Percentiles rank a stretch among this genome's conserved stretches.
phyloP scores from a whole-genome alignment of 2,888 invertebrate species.

The Ptychoptera contaminata region DNA sequence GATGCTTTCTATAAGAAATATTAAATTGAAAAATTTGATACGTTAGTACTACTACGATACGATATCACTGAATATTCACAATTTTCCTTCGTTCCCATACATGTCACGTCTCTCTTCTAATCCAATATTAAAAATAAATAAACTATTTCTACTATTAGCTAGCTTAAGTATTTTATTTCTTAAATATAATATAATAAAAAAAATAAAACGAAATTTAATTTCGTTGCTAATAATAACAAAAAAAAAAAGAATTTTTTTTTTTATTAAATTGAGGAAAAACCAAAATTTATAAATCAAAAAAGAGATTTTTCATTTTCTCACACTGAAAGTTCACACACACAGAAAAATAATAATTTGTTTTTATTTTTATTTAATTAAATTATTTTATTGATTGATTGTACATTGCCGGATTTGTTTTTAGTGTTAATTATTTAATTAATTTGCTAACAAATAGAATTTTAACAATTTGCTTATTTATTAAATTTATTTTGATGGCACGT shows the following conservation, averaged over 20 bases:
- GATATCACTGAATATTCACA: too few relatives aligned
- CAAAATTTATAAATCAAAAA: not conserved
- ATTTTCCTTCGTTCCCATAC: too few relatives aligned
- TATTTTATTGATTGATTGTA: too few relatives aligned
- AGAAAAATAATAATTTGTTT: not conserved
- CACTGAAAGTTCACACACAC: constrained; percentile 3
- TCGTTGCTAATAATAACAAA: not conserved
- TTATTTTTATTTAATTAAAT: not conserved
- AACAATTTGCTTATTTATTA: not conserved
- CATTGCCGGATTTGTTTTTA: constrained; percentile 1
- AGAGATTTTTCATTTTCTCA: constrained; percentile 1
- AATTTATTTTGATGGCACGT: not conserved
- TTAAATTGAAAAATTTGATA: too few relatives aligned
- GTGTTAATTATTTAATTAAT: constrained; percentile 9
- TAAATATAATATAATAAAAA: not conserved
- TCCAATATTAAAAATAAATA: constrained; percentile 1
- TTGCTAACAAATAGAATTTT: not conserved
- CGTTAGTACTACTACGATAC: too few relatives aligned
- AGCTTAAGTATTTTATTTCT: not conserved
- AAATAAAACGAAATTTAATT: not conserved
- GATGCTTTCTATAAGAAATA: too few relatives aligned
- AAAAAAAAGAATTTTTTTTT: not conserved
- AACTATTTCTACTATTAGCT: not conserved
- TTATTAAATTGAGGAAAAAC: constrained; percentile 4
- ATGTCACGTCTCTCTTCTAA: not conserved